These are phyloP conservation scores for Mesembrinibis cayennensis DNA, from an alignment of 2,113 vertebrate genomes.

Conservation along the genomic window DNA sequence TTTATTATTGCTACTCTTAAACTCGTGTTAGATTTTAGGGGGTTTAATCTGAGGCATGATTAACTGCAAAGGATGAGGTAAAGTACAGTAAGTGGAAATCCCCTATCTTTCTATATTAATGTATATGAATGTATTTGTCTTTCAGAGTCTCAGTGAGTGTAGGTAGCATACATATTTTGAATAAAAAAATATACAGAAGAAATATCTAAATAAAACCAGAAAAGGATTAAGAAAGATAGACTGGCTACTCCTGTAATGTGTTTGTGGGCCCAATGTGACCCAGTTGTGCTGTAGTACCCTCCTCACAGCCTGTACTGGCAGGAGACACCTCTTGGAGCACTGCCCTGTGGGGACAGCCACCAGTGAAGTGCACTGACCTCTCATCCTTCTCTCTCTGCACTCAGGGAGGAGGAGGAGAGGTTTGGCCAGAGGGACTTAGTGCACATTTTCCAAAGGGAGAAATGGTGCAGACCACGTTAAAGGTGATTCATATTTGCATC, in stretches of 20 bases:
- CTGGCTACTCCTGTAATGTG: not conserved
- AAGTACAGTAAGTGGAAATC: not conserved
- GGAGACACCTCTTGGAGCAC: not conserved
- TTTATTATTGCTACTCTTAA: not conserved
- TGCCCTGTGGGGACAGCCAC: not conserved
- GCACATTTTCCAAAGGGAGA: not conserved
- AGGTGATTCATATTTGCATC: constrained; percentile 17
- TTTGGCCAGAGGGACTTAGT: not conserved
- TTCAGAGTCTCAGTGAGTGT: not conserved
- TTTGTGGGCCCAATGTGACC: not conserved
- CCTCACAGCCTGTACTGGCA: not conserved
- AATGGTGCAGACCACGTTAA: accelerated
- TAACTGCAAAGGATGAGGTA: not conserved
- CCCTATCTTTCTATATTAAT: not conserved
- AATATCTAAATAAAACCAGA: not conserved
- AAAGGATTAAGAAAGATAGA: not conserved
- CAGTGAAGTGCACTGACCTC: not conserved
- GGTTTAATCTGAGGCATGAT: not conserved
- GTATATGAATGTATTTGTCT: not conserved
- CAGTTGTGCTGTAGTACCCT: not conserved
- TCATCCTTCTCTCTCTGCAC: not conserved
- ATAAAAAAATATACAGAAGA: not conserved
- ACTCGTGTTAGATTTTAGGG: not conserved
- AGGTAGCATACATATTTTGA: not conserved
- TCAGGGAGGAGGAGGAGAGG: not conserved